Percentiles rank a stretch among this genome's conserved stretches.
Conservation (phyloP, 1,140 invertebrate genomes). For the Drosophila ananassae region DNA sequence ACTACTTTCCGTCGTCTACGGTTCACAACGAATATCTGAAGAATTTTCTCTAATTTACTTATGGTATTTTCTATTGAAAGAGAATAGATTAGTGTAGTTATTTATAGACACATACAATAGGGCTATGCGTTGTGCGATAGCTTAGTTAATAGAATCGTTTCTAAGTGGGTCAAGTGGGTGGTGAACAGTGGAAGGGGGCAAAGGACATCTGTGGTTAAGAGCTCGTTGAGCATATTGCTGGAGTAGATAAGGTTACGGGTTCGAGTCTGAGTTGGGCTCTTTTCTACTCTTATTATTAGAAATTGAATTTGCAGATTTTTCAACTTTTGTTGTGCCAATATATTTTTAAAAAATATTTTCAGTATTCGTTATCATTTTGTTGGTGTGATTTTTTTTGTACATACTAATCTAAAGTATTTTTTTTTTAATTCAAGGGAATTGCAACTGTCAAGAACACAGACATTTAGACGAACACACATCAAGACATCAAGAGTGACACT, state of each 20-base stretch:
- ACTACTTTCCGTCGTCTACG: slow-evolving; percentile 22
- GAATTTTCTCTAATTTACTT: slow-evolving; percentile 57
- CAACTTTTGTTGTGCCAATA: slow-evolving; percentile 62
- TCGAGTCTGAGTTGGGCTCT: not conserved
- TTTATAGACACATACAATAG: slow-evolving; percentile 63
- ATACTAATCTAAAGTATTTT: slow-evolving; percentile 53
- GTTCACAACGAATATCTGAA: slow-evolving; percentile 43
- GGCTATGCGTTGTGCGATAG: slow-evolving; percentile 46
- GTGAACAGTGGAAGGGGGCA: slow-evolving; percentile 16
- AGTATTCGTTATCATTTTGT: slow-evolving; percentile 25
- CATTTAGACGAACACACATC: slow-evolving; percentile 43
- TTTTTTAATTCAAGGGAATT: slow-evolving; percentile 44
- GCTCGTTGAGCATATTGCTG: slow-evolving; percentile 12
- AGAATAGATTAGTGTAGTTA: slow-evolving; percentile 31
- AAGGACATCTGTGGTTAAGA: not conserved
- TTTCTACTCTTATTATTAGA: slow-evolving; percentile 37
- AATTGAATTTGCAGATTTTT: slow-evolving; percentile 26
- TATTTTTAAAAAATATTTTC: slow-evolving; percentile 73
- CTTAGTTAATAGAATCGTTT: slow-evolving; percentile 42
- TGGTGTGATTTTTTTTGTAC: slow-evolving; percentile 24
- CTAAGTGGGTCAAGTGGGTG: slow-evolving; percentile 24
- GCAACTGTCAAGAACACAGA: slow-evolving; percentile 47
- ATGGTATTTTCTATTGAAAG: slow-evolving; percentile 42
- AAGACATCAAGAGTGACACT: slow-evolving; percentile 50
- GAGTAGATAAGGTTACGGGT: slow-evolving; percentile 24